These are phyloP conservation scores for Drosophila ohnishii DNA, from an alignment of 1,140 invertebrate genomes.

Conservation along the genomic window DNA sequence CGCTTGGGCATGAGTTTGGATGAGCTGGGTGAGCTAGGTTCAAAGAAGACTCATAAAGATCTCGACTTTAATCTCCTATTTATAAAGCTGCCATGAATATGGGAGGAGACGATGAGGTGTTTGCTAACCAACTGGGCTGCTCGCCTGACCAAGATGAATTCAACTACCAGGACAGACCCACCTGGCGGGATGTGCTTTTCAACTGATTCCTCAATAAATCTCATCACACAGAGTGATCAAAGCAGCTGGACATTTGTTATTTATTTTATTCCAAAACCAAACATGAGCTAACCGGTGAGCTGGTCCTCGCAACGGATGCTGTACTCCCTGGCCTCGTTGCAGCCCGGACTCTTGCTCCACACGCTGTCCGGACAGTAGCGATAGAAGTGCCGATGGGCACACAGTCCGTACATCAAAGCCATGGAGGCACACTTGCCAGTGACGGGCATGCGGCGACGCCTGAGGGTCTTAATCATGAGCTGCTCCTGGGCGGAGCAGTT, in stretches of 20 bases:
- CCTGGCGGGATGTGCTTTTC: slow-evolving; percentile 60
- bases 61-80: too few relatives aligned
- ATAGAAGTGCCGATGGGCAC: slow-evolving; percentile 52
- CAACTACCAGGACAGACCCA: slow-evolving; percentile 29
- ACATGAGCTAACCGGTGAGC: background rate
- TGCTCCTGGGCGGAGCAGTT: slow-evolving; percentile 35
- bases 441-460: slow-evolving; percentile 39
- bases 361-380: slow-evolving; percentile 41
- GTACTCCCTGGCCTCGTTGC: slow-evolving; percentile 42
- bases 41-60: background rate
- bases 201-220: slow-evolving; percentile 27
- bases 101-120: background rate
- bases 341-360: slow-evolving; percentile 45
- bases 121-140: slow-evolving; percentile 1
- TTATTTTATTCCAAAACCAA: slow-evolving; percentile 16
- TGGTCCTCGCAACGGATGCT: slow-evolving; percentile 28
- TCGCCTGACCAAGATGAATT: background rate
- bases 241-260: slow-evolving; percentile 22
- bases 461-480: slow-evolving; percentile 33
- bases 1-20: slow-evolving; percentile 54
- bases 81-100: slow-evolving; percentile 20
- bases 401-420: slow-evolving; percentile 52
- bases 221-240: slow-evolving; percentile 8
- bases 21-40: slow-evolving; percentile 38
- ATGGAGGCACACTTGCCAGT: slow-evolving; percentile 50